These are phyloP conservation scores for Ceyx margarethae DNA, from an alignment of 2,113 vertebrate species.

Conservation along the genomic window DNA sequence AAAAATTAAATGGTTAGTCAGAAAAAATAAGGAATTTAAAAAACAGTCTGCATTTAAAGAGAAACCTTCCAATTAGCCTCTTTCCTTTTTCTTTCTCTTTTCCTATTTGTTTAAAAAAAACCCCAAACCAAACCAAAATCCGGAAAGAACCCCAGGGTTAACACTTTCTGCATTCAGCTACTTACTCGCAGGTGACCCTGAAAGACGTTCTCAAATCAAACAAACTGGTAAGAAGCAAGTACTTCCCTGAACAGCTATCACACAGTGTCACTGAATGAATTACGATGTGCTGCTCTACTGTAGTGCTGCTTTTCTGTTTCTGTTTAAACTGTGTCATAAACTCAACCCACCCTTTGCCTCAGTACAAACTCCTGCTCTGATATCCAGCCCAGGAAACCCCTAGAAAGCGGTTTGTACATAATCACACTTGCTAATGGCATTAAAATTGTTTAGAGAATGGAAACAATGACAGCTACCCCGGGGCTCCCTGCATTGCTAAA, in stretches of 20 bases:
- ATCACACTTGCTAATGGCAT: conserved; percentile 35
- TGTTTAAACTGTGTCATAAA: conserved; percentile 52
- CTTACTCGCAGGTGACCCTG: neutral
- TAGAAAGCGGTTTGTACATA: conserved; percentile 40
- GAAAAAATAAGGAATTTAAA: neutral
- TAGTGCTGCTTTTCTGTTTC: conserved; percentile 9
- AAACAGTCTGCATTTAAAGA: neutral
- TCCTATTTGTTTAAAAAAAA: neutral
- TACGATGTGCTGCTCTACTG: neutral
- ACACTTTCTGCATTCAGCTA: neutral
- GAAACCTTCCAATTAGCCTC: neutral
- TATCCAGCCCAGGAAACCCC: conserved; percentile 33
- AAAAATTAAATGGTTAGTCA: neutral
- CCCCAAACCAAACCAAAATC: neutral
- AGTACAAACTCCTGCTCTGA: conserved; percentile 33
- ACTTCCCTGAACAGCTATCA: neutral
- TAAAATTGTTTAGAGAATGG: conserved; percentile 49
- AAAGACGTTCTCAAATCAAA: neutral
- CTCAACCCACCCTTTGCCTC: conserved; percentile 52
- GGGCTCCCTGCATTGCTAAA: neutral
- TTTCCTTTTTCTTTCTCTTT: neutral
- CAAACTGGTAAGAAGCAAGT: neutral
- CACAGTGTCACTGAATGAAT: neutral
- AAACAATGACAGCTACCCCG: neutral
- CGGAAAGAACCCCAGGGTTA: neutral